phyloP scores from a whole-genome alignment of 2,797 vertebrate genomes.

The Pseudotriccus pelzelni region DNA sequence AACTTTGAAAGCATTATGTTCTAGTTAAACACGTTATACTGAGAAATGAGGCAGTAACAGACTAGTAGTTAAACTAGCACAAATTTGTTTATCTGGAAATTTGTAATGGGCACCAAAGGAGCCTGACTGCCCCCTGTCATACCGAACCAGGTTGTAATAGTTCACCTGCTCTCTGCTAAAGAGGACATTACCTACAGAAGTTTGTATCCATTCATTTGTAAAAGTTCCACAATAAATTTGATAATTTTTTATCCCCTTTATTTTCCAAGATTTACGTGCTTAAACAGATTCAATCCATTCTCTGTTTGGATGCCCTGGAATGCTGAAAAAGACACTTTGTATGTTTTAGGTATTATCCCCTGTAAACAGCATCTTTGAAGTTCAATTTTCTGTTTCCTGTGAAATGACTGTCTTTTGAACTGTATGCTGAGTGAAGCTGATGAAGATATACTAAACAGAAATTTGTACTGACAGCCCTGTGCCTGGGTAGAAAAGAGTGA shows the following conservation, averaged over 20 bases:
- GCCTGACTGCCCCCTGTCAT: not conserved
- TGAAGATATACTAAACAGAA: not conserved
- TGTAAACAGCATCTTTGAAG: conserved; percentile 34
- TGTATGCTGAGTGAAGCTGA: not conserved
- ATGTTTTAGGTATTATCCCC: conserved; percentile 19
- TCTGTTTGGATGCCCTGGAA: not conserved
- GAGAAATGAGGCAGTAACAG: conserved; percentile 73
- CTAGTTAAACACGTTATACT: conserved; percentile 76
- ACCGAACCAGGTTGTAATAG: not conserved
- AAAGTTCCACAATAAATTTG: not conserved
- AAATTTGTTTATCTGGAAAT: conserved; percentile 53
- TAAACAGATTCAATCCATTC: not conserved
- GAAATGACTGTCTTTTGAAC: not conserved
- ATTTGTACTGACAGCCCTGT: not conserved
- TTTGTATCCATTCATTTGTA: not conserved
- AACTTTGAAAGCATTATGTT: conserved; percentile 81
- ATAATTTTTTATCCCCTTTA: not conserved
- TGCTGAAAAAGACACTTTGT: not conserved
- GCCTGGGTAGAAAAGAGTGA: not conserved
- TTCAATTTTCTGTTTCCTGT: conserved; percentile 30
- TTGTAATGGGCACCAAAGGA: conserved; percentile 9
- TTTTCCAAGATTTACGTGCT: conserved; percentile 20
- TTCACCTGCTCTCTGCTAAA: conserved; percentile 10
- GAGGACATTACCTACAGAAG: not conserved
- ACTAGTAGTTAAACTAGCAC: conserved; percentile 73